These are phyloP conservation scores for Megalops atlanticus DNA, from an alignment of 2,113 vertebrate genomes.

Conservation along the genomic window DNA sequence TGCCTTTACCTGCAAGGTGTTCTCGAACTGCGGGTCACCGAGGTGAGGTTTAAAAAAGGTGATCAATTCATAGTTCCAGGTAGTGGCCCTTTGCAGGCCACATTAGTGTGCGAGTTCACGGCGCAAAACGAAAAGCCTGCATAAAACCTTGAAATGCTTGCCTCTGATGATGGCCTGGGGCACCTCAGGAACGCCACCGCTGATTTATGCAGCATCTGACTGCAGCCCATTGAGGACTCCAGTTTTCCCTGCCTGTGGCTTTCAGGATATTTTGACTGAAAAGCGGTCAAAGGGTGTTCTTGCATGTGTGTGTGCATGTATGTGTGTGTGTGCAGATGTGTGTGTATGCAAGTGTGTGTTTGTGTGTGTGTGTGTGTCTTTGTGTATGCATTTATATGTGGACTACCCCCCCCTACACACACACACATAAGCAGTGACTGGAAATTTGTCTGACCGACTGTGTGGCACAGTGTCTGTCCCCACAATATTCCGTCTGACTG, in stretches of 20 bases:
- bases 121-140: background rate
- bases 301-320: background rate
- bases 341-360: background rate
- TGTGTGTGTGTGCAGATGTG: background rate
- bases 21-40: no score
- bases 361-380: background rate
- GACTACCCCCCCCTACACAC: no score
- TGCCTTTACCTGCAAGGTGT: no score
- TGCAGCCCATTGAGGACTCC: no score
- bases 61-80: no score
- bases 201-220: background rate
- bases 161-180: background rate
- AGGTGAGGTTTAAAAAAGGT: no score
- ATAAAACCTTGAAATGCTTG: background rate
- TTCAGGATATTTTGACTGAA: no score
- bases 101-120: background rate
- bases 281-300: background rate
- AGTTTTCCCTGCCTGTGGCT: no score
- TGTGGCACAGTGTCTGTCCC: background rate
- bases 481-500: background rate
- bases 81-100: no score
- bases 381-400: background rate
- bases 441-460: conserved; percentile 2
- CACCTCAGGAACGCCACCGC: background rate
- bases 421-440: no score